A percentile compares a stretch with the other conserved stretches of the same genome.
Conservation (phyloP, 2,113 vertebrate genomes). For the Sphaerodactylus townsendi region DNA sequence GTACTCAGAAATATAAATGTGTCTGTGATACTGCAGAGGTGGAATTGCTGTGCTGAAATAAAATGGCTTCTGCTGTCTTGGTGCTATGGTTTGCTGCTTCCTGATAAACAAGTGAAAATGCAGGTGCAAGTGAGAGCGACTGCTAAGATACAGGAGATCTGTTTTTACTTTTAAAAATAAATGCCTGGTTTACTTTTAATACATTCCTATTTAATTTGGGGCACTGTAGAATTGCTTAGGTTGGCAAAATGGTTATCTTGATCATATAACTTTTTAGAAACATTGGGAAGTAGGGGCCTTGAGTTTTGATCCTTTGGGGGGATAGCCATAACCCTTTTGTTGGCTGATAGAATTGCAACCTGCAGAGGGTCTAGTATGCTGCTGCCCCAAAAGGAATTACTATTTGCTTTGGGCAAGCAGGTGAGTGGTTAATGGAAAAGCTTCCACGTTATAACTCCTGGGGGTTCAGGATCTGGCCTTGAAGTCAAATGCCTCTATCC, state of each 20-base stretch:
- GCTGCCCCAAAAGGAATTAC: neutral
- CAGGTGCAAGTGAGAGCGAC: neutral
- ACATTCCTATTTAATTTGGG: neutral
- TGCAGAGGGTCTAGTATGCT: neutral
- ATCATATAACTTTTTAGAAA: neutral
- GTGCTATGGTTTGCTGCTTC: neutral
- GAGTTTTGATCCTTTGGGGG: neutral
- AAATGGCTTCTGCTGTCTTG: conserved; percentile 9
- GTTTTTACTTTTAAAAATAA: neutral
- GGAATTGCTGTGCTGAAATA: neutral
- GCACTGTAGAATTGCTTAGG: no score
- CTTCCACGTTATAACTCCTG: neutral
- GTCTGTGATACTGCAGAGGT: neutral
- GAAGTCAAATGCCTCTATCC: neutral
- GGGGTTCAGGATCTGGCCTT: neutral
- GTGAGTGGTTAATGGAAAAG: neutral
- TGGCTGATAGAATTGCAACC: neutral
- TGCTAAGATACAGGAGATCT: neutral
- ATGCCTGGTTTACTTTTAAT: neutral
- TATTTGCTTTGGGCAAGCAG: neutral
- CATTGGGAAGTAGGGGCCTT: neutral
- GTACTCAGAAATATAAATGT: neutral
- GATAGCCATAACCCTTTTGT: neutral
- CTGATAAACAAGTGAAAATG: neutral
- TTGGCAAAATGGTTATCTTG: neutral